Evolutionary conservation across 30 jellyfish, hydroid and myxozoan genomes (phyloP), one percentile per base, ranked within the genome.

Genomic region (Aurelia aurita complex sp. Pacific): DNA sequence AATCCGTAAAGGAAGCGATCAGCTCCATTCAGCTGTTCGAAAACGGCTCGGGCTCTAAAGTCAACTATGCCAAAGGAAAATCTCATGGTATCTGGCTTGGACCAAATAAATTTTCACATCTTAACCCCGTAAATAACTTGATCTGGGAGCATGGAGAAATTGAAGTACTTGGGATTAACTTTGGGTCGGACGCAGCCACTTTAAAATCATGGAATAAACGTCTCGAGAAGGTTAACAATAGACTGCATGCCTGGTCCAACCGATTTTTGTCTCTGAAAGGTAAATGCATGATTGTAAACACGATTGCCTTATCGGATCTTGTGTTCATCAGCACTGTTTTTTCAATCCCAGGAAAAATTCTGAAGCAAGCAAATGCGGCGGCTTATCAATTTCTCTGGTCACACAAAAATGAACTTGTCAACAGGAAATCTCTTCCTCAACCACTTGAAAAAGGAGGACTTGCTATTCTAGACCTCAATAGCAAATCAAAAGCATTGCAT

Each of bases 221-320:
- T 14, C 12, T 57, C 4, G n/a, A 29, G 2, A 63, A 77, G 18
- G n/a, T 77, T 2, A 42, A 62, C 4, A 77, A 38, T 29, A 23
- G 19, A 10, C 10, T 77, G 10, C 16, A 2, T 1, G 63, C 52
- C 2, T 77, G 88, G 88, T 17, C 82, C 3, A 15, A 19, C 40
- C 81, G 88, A 3, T 17, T 2, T 18, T 38, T 77, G 65, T 77
- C 88, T 29, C 83, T 77, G 18, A 23, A 33, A 55, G 88, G 88
- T 8, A 77, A 77, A 42, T 67, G 15, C 33, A 7, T 77, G 42
- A 77, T 77, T 1, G 4, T 77, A 2, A 77, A 77, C 35, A 14
- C 83, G 2, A 42, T 77, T 10, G 88, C 79, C 7, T 5, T 77
- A 29, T 29, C 88, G 9, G 73, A 54, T 3, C 73, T 77, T 2